A percentile compares a stretch with the other conserved stretches of the same genome.
Evolutionary conservation across 2,797 vertebrate genomes (phyloP).

Genomic region (Rhinoraja longicauda): DNA sequence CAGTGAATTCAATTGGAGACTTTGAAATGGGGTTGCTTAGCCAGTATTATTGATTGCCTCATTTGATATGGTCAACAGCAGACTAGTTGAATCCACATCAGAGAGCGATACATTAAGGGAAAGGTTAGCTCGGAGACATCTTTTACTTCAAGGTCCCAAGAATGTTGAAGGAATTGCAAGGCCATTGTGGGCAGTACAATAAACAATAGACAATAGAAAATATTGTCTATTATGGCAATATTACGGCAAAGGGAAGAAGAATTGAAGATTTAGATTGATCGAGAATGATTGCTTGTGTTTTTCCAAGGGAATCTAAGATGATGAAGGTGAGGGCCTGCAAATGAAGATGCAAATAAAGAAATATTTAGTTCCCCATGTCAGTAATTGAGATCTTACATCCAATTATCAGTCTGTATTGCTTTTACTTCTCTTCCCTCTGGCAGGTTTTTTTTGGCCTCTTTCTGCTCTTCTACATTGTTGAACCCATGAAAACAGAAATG

Average conservation of each 20-base stretch:
- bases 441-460: background rate
- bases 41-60: background rate
- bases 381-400: background rate
- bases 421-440: background rate
- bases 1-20: background rate
- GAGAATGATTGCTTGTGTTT: background rate
- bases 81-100: background rate
- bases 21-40: background rate
- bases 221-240: no score
- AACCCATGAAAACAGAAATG: background rate
- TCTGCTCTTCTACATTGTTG: background rate
- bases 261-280: background rate
- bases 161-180: background rate
- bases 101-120: background rate
- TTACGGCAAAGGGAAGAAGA: background rate
- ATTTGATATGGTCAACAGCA: background rate
- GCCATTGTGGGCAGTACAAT: background rate
- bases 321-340: background rate
- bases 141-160: background rate
- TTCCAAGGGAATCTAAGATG: background rate
- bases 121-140: background rate
- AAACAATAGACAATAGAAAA: no score
- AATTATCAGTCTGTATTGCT: background rate
- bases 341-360: background rate
- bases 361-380: background rate